Base-by-base conservation (phyloP, 2,113 vertebrate genomes). In the Microtus montanus region DNA sequence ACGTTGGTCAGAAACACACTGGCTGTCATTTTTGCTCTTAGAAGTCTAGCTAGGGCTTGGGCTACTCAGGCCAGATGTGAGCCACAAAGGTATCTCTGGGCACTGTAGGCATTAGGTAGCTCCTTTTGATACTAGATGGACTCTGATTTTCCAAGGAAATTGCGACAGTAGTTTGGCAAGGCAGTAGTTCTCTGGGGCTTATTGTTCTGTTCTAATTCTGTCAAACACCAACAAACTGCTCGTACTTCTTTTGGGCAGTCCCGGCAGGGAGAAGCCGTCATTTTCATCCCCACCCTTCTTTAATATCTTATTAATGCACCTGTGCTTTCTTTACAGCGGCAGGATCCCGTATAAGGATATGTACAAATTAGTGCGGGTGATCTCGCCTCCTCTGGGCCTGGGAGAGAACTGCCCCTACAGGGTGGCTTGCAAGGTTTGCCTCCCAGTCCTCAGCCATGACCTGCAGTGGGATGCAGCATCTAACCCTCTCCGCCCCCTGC, bases 401-500 rank as follows among this genome's bases (percentile, higher is more conserved):
- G 99, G 99, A 99, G 99, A 99, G 99, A 99, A 99, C 99, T 99
- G 99, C 99, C 99, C 99, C 97, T 99, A 99, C 99, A 99, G 99
- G 99, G 99, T 99, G 99, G 99, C 99, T 97, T 99, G 99, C 99
- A 99, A 99, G 99, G 99, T 99, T 99, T 99, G 99, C 99, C 98
- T 98, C 98, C 98, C 98, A 98, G 98, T 98, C 98, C 98, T 98
- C 98, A 73, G 98, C 98, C 98, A 94, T 97, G 97, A 97, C 97
- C 97, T 97, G 98, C 97, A 93, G 97, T 93, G 98, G 98, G 98
- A 97, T 97, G 80, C 98, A 97, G 95, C 98, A 96, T 97, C 98
- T 96, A 97, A 97, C 97, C 93, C 97, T 92, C 98, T 96, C 95
- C 92, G 19, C 95, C 97, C 96, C 95, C 98, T 95, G 98, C 98